Conservation (phyloP, 2,888 invertebrate species). For the Deilephila elpenor region DNA sequence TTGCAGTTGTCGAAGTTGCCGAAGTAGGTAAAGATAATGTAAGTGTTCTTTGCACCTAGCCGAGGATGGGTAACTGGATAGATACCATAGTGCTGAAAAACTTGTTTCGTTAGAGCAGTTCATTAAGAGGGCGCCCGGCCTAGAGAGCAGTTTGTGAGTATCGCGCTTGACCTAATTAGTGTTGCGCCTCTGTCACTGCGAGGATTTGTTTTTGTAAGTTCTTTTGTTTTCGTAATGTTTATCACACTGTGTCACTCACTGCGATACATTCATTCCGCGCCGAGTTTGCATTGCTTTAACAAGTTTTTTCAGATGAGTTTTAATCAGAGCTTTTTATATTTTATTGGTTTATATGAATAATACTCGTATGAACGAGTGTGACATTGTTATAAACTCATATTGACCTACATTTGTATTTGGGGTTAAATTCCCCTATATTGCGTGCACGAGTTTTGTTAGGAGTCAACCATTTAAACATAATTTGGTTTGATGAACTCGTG, state of each 20-base stretch:
- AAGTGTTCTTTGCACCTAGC: constrained; percentile 37
- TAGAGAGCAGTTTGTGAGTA: constrained; percentile 68
- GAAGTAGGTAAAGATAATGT: constrained; percentile 27
- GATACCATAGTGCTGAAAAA: constrained; percentile 66
- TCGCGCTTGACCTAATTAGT: constrained; percentile 76
- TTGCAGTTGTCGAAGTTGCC: constrained; percentile 4
- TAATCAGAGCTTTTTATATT: not conserved
- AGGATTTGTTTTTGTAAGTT: constrained; percentile 64
- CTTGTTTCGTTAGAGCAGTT: constrained; percentile 74
- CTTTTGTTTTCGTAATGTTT: constrained; percentile 56
- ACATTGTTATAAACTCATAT: not conserved
- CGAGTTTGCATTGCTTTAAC: not conserved
- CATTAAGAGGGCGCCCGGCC: constrained; percentile 72
- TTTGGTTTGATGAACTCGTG: too few species aligned
- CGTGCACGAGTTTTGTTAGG: too few species aligned
- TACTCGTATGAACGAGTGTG: too few species aligned
- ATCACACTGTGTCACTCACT: constrained; percentile 40
- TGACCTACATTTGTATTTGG: too few species aligned
- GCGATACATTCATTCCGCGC: constrained; percentile 21
- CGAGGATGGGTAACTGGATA: constrained; percentile 35
- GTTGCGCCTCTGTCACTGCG: constrained; percentile 64
- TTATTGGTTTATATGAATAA: not conserved
- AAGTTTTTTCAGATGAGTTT: constrained; percentile 20
- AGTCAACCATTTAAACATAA: too few species aligned
- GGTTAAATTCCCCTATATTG: too few species aligned